Evolutionary conservation across 2,797 vertebrate species (phyloP).

Genomic region (Microctenopoma steveboyesi): DNA sequence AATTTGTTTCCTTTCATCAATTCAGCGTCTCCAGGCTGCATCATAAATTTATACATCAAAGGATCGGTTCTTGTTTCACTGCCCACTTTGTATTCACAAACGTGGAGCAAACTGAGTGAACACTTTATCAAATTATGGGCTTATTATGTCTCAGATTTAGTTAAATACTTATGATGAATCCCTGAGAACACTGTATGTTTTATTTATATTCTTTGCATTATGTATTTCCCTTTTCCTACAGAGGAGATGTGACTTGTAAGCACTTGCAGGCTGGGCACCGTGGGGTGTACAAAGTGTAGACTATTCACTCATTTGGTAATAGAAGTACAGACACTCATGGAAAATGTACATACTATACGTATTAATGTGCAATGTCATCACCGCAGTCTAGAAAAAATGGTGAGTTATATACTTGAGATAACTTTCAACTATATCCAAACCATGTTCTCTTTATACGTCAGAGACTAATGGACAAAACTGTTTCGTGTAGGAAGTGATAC

Average conservation of each 20-base stretch:
- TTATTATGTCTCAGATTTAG: neutral
- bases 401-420: neutral
- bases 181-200: no score
- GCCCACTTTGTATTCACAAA: slow-evolving; percentile 24
- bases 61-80: slow-evolving; percentile 10
- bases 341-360: neutral
- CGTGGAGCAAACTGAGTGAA: neutral
- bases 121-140: neutral
- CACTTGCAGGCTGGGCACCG: no score
- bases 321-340: neutral
- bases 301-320: no score
- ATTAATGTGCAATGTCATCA: neutral
- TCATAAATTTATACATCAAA: slow-evolving; percentile 25
- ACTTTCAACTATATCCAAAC: slow-evolving; percentile 18
- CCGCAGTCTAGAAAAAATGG: neutral
- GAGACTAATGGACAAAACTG: slow-evolving; percentile 21
- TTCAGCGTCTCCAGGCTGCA: slow-evolving; percentile 4
- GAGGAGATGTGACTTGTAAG: no score
- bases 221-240: no score
- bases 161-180: no score
- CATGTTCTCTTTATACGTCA: slow-evolving; percentile 10
- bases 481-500: slow-evolving; percentile 42
- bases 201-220: no score
- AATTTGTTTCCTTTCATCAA: slow-evolving; percentile 34
- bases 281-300: no score